These are phyloP conservation scores for Bos indicus DNA, from an alignment of 2,113 vertebrate species.

Conservation along the genomic window DNA sequence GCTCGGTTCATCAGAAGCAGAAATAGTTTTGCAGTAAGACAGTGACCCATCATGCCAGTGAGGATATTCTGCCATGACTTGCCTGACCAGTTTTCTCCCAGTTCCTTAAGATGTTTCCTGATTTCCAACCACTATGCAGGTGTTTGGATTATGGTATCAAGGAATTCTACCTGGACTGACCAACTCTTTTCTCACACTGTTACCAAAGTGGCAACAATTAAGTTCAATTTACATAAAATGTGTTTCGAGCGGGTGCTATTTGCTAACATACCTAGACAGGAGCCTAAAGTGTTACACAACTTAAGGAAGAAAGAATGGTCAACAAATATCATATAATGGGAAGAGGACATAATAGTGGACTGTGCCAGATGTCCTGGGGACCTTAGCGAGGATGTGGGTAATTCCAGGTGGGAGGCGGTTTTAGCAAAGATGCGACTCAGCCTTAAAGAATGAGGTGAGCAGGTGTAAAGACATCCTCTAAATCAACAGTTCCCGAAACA, in stretches of 20 bases:
- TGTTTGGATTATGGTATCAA: not conserved
- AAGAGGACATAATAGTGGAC: not conserved
- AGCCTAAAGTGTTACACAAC: not conserved
- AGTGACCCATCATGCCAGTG: not conserved
- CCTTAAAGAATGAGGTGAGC: not conserved
- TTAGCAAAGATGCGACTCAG: not conserved
- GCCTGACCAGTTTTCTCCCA: not conserved
- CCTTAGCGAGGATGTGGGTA: not conserved
- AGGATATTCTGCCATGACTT: not conserved
- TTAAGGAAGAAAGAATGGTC: not conserved
- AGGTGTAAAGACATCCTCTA: not conserved
- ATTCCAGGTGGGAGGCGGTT: not conserved
- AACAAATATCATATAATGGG: not conserved
- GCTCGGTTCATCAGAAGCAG: not conserved
- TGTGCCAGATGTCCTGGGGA: not conserved
- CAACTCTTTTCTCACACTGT: not conserved
- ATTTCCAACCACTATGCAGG: not conserved
- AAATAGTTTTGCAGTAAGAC: not conserved
- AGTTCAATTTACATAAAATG: not conserved
- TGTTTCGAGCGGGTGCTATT: not conserved
- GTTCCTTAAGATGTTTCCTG: not conserved
- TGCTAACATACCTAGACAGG: not conserved
- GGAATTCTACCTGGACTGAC: not conserved
- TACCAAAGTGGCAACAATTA: not conserved
- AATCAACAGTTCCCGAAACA: not conserved